Evolutionary conservation across 2,797 vertebrate species (phyloP), one percentile per base, ranked within the genome.

Genomic region (Pelobates cultripes): DNA sequence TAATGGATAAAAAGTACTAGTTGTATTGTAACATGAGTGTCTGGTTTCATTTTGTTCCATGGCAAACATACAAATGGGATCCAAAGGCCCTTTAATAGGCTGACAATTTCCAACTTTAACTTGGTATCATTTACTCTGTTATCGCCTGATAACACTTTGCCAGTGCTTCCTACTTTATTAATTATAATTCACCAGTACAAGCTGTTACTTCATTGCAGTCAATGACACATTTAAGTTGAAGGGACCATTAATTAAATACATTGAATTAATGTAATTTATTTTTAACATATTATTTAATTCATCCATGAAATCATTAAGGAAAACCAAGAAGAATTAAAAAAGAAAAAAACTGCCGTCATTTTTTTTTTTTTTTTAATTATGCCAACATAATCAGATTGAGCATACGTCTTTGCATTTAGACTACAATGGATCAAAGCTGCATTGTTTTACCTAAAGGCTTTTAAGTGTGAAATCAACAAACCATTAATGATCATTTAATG

Each of bases 401-500:
- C 73, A 78, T 83, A 43, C 67, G 74, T 71, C 72, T 75, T 75
- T 61, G 3, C 42, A 70, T 79, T 84, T 71, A 71, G 72, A 79
- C 73, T 75, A 75, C 77, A 71, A 84, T 84, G 82, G 82, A 84
- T 84, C 82, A 84, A 76, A 79, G 82, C 66, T 2, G 45, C 73
- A 79, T 79, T 79, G 77, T 79, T 84, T 64, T 75, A 79, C 77
- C 82, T 84, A 72, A 79, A 84, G 82, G 77, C 82, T 70, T 28
- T 42, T 53, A 10, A 77, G 66, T 66, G 77, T 79, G 82, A 84
- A 84, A 84, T 84, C 82, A 84, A 75, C 82, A 84, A 84, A 72
- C 72, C 72, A 84, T 84, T 84, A 84, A 79, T 84, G 82, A 84
- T 84, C 82, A 75, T 79, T 84, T 79, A 79, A 79, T 70, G 77